Percentiles rank a stretch among this genome's conserved stretches.
phyloP scores from a whole-genome alignment of 2,888 invertebrate species.

The Rotaria sp. region DNA sequence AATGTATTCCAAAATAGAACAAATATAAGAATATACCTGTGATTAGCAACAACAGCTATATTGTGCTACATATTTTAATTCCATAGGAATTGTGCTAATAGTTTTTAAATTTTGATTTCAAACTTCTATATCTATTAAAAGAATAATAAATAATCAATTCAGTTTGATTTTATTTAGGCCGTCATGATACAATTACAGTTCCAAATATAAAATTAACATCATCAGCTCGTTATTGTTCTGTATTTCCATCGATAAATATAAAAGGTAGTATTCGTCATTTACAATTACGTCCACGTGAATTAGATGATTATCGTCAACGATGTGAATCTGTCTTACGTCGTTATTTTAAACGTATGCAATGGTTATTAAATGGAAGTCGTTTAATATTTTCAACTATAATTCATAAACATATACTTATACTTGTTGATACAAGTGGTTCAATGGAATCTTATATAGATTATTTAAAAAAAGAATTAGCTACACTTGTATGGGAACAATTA shows the following conservation, averaged over 20 bases:
- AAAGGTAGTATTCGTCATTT: constrained; percentile 54
- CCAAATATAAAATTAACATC: constrained; percentile 25
- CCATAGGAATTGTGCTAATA: no score
- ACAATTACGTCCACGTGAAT: constrained; percentile 52
- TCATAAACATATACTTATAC: constrained; percentile 50
- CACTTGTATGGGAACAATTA: constrained; percentile 55
- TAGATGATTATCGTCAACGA: constrained; percentile 51
- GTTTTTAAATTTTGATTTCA: no score
- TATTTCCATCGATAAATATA: constrained; percentile 54
- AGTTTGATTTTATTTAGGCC: background rate
- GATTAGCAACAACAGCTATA: no score
- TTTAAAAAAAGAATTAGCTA: constrained; percentile 52
- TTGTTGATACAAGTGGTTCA: constrained; percentile 55
- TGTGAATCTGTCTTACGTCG: constrained; percentile 49
- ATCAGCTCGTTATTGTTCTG: constrained; percentile 47
- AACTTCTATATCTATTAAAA: no score
- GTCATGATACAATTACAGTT: constrained; percentile 14
- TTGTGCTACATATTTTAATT: no score
- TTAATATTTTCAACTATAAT: constrained; percentile 46
- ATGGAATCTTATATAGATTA: constrained; percentile 54
- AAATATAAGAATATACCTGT: no score
- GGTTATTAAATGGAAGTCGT: constrained; percentile 52
- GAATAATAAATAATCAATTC: no score
- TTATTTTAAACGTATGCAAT: constrained; percentile 53
- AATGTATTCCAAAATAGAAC: no score